These are phyloP conservation scores for Anguilla megastoma DNA, from an alignment of 2,797 vertebrate genomes.

Conservation along the genomic window DNA sequence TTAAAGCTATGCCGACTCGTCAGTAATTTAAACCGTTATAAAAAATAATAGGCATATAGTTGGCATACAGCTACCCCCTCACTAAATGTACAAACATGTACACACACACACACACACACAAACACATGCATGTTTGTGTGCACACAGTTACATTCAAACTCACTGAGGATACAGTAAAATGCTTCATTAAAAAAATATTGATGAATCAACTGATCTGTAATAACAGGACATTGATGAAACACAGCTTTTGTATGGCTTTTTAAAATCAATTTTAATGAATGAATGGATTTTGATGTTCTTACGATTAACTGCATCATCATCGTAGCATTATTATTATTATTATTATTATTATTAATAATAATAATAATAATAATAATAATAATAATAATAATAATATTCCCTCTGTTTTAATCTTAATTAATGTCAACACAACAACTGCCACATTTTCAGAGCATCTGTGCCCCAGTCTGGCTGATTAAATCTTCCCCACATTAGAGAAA, in stretches of 20 bases:
- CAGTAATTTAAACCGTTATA: conserved; percentile 44
- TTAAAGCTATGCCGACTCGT: conserved; percentile 40
- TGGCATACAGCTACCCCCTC: background rate
- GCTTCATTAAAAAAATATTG: too few species aligned
- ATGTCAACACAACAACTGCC: background rate
- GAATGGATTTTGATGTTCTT: background rate
- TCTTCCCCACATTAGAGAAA: conserved; percentile 26
- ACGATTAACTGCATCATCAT: background rate
- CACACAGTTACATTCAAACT: background rate
- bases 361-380: background rate
- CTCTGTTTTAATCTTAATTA: background rate
- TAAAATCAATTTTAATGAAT: background rate
- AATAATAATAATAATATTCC: background rate
- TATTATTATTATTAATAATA: background rate
- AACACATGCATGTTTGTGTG: background rate
- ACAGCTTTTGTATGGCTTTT: background rate
- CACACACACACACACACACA: background rate
- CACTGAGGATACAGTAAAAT: background rate
- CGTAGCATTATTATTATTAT: too few species aligned
- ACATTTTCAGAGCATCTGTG: background rate
- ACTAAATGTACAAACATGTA: conserved; percentile 35
- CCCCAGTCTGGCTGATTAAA: conserved; percentile 15
- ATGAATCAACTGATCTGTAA: background rate
- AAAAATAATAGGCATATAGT: conserved; percentile 1
- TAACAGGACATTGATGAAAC: background rate